phyloP scores from a whole-genome alignment of 2,113 vertebrate species.

The Elgaria multicarinata region DNA sequence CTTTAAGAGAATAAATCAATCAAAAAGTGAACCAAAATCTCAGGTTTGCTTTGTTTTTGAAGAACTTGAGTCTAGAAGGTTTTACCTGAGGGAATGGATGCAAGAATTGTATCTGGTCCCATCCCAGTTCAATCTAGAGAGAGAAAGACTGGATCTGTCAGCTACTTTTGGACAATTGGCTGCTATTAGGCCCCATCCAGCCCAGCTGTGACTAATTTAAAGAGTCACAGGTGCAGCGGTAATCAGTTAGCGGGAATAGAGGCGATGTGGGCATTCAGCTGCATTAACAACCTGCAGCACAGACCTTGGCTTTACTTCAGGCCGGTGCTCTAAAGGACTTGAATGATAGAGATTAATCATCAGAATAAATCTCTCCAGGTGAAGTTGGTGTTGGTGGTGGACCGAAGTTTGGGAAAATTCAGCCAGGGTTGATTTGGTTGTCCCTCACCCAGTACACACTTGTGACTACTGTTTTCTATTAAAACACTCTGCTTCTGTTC shows the following conservation, averaged over 20 bases:
- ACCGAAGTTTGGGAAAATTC: not conserved
- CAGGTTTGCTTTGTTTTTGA: not conserved
- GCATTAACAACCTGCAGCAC: not conserved
- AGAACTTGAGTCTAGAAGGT: not conserved
- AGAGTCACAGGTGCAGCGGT: constrained; percentile 7
- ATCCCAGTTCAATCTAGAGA: not conserved
- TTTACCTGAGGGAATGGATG: rapidly evolving
- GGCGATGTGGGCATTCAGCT: not conserved
- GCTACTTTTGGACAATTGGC: not conserved
- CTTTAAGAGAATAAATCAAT: not conserved
- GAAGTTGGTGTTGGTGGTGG: not conserved
- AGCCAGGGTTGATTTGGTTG: not conserved
- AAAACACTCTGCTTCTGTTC: not conserved
- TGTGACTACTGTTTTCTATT: not conserved
- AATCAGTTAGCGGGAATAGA: not conserved
- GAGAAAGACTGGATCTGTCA: not conserved
- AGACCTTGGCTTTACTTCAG: not conserved
- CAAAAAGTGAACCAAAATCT: not conserved
- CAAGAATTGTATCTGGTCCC: rapidly evolving
- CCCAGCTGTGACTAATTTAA: constrained; percentile 9
- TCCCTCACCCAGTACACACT: not conserved
- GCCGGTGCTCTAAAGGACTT: rapidly evolving
- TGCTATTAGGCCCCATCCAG: not conserved
- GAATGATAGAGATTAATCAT: not conserved
- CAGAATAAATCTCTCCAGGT: not conserved